Evolutionary conservation across 2,888 invertebrate species (phyloP).

Genomic region (Apamea sordens): DNA sequence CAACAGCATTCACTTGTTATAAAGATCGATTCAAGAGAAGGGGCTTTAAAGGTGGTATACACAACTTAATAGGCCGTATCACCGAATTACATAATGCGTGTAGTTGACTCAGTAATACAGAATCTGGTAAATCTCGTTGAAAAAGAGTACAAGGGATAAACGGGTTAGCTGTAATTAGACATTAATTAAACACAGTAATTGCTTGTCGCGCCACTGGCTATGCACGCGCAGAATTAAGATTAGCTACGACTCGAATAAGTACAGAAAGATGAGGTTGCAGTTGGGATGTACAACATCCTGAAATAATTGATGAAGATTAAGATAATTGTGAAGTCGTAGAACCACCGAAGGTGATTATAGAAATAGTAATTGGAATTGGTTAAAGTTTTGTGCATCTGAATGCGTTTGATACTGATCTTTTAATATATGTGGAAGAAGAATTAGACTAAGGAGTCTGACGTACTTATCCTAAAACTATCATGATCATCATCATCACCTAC

Average conservation of each 20-base stretch:
- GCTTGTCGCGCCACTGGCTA: neutral
- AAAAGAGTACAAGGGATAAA: constrained; percentile 1
- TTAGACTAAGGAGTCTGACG: neutral
- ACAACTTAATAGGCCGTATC: neutral
- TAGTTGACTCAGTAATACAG: neutral
- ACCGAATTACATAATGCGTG: neutral
- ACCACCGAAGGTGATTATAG: neutral
- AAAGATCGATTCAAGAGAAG: neutral
- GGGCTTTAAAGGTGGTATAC: too few species aligned
- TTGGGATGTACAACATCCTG: neutral
- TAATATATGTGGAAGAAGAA: neutral
- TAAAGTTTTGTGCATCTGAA: neutral
- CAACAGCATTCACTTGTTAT: neutral
- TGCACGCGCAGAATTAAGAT: constrained; percentile 32
- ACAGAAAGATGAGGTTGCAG: neutral
- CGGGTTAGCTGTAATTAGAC: constrained; percentile 24
- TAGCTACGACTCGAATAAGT: neutral
- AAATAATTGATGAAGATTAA: neutral
- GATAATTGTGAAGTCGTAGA: neutral
- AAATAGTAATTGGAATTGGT: neutral
- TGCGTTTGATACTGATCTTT: neutral
- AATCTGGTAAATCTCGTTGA: constrained; percentile 20
- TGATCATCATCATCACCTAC: too few species aligned
- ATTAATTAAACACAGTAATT: constrained; percentile 47
- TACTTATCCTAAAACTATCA: neutral